Evolutionary conservation across 2,797 vertebrate species (phyloP), one percentile per base, ranked within the genome.

Genomic region (Heterohyrax brucei): DNA sequence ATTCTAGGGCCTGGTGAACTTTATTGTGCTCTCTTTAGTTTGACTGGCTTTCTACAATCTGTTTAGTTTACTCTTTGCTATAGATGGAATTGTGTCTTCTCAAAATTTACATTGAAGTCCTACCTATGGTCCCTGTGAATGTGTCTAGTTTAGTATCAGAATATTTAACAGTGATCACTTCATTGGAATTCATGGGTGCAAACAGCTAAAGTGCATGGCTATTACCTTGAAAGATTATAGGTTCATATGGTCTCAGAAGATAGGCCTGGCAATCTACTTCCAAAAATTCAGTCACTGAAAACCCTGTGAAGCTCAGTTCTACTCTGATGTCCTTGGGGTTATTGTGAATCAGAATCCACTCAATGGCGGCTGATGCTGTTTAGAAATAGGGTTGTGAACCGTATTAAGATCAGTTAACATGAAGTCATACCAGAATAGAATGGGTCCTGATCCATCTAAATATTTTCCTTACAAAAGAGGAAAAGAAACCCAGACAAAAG

Each of bases 1-100:
- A 21, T 1, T 0, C 24, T 30, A 3, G 16, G 1, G 24, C 70
- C 28, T 28, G 3, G 0, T 21, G 24, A 26, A 24, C 19, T 50
- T 13, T 77, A 33, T 24, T 7, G 21, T 28, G 33, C 84, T 59
- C 73, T 62, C 39, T 56, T 77, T 62, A 4, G 3, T 44, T 33
- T 48, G 46, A 76, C 88, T 76, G 50, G 77, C 33, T 48, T 94
- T 87, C 89, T 84, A 48, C 16, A 70, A 26, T 77, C 46, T 84
- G 33, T 39, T 77, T 89, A 48, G 28, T 46, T 94, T 66, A 84
- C 9, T n/a, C 14, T 26, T 64, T 28, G 26, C 10, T 28, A 28
- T 64, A 28, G 62, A 28, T 64, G 8, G 62, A 64, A 64, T 28
- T 64, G 8, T 64, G 62, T 26, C 26, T 26, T 10, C 62, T 64